A percentile compares a stretch with the other conserved stretches of the same genome.
These are phyloP conservation scores for Brachyrhaphis roseni DNA, from an alignment of 2,797 vertebrate genomes.

Conservation along the genomic window DNA sequence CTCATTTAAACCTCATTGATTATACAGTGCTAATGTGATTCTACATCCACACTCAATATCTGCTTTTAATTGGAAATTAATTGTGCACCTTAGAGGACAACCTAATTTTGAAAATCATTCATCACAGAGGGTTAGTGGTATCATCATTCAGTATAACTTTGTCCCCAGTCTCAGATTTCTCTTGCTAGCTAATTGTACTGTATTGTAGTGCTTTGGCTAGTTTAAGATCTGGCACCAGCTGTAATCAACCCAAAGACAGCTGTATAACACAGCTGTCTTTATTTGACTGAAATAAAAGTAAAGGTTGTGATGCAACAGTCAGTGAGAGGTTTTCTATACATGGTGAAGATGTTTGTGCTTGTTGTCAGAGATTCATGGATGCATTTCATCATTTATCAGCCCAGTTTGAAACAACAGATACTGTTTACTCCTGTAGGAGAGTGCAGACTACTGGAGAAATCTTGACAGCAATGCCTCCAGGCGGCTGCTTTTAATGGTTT, in stretches of 20 bases:
- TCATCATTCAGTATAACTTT: neutral
- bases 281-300: neutral
- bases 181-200: neutral
- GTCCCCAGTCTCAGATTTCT: neutral
- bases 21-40: neutral
- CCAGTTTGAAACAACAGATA: neutral
- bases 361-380: neutral
- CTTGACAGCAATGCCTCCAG: neutral
- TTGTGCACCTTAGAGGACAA: neutral
- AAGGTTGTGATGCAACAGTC: neutral
- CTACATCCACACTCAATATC: neutral
- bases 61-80: neutral
- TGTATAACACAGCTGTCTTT: too few species aligned
- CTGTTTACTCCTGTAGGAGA: neutral
- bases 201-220: neutral
- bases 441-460: neutral
- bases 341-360: neutral
- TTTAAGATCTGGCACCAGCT: neutral
- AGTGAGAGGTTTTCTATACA: neutral
- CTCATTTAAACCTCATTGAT: neutral
- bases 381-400: neutral
- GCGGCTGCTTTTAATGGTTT: neutral
- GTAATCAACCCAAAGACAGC: neutral
- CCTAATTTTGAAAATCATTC: neutral
- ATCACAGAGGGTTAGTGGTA: neutral